phyloP scores from a whole-genome alignment of 2,113 vertebrate species.

The Antechinus stuartii region DNA sequence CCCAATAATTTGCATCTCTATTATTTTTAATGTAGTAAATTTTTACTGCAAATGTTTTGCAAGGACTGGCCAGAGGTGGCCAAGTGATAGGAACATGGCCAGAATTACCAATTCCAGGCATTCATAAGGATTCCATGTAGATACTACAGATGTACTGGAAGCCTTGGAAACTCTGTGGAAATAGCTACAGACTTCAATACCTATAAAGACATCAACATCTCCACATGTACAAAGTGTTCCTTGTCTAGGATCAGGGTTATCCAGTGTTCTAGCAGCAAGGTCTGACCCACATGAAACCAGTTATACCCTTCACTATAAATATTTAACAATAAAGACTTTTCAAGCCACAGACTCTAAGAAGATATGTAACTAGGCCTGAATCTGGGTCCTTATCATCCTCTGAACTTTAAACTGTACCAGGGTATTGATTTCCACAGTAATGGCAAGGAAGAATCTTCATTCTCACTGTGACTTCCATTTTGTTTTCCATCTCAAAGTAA shows the following conservation, averaged over 20 bases:
- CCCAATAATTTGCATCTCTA: background rate
- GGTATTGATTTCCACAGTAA: no score
- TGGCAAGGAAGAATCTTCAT: no score
- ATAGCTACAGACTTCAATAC: background rate
- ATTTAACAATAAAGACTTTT: background rate
- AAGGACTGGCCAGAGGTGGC: background rate
- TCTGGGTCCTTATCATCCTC: background rate
- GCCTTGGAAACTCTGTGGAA: background rate
- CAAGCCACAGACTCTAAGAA: background rate
- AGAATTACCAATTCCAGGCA: background rate
- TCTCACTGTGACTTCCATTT: no score
- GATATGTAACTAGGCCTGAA: background rate
- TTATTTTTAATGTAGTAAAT: background rate
- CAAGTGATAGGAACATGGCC: background rate
- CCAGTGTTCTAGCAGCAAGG: background rate
- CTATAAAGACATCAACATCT: background rate
- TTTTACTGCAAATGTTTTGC: background rate
- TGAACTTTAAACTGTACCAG: no score
- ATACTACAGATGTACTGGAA: background rate
- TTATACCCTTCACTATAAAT: background rate
- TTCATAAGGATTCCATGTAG: background rate
- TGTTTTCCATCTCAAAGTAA: no score
- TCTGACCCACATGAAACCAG: background rate
- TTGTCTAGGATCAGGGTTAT: background rate
- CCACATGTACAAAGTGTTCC: background rate